Evolutionary conservation across 64 coral and sea anemone species (phyloP).

Genomic region (Pocillopora damicornis): DNA sequence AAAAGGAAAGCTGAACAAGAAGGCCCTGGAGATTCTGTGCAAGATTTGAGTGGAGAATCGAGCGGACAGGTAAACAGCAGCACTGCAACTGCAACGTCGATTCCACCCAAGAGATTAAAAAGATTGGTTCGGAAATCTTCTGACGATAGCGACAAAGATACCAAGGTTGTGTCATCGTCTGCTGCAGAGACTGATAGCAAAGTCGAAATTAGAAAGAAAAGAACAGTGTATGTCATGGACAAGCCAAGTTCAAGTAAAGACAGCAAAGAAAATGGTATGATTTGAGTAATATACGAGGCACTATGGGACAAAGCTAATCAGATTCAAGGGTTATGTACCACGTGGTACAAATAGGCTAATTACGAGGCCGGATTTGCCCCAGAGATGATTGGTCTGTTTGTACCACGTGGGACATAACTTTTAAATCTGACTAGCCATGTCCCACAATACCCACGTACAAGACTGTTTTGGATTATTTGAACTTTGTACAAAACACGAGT

Average conservation of each 20-base stretch:
- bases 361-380: too few relatives aligned
- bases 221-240: slow-evolving; percentile 30
- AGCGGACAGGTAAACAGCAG: neutral
- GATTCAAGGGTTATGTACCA: too few relatives aligned
- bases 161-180: neutral
- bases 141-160: neutral
- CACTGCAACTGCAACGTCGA: neutral
- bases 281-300: neutral
- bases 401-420: too few relatives aligned
- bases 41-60: slow-evolving; percentile 15
- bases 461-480: too few relatives aligned
- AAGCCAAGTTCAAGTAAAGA: slow-evolving; percentile 24
- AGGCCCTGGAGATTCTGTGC: neutral
- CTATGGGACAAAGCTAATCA: neutral
- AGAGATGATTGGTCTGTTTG: too few relatives aligned
- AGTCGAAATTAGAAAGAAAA: neutral
- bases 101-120: slow-evolving; percentile 18
- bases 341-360: too few relatives aligned
- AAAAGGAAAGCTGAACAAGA: slow-evolving; percentile 26
- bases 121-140: neutral
- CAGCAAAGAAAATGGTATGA: slow-evolving; percentile 7
- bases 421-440: too few relatives aligned
- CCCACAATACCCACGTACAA: too few relatives aligned
- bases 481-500: too few relatives aligned
- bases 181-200: neutral